Conservation (phyloP, 2,113 vertebrate genomes). For the Pseudopipra pipra region DNA sequence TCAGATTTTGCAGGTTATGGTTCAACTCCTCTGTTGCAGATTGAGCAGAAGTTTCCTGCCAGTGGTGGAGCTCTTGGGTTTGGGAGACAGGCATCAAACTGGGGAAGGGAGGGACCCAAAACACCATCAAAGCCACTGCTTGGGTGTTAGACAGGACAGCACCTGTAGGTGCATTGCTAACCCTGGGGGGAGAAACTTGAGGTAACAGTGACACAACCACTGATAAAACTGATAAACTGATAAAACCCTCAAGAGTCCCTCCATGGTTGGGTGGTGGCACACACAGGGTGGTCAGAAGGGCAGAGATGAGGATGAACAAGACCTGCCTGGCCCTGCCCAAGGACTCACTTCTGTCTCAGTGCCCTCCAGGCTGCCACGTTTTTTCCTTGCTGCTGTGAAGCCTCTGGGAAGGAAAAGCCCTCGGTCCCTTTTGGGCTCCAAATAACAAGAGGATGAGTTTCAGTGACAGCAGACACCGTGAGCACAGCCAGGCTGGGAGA, state of each 20-base stretch:
- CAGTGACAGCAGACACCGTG: background rate
- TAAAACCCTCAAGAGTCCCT: background rate
- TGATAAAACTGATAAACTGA: background rate
- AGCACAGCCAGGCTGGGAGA: background rate
- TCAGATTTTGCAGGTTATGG: background rate
- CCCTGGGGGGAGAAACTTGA: background rate
- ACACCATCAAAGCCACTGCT: too few relatives aligned
- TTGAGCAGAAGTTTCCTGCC: background rate
- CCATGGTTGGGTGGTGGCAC: background rate
- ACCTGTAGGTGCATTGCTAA: background rate
- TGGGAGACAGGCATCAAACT: too few relatives aligned
- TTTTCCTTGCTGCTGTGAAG: background rate
- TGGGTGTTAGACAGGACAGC: background rate
- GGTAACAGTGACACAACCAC: background rate
- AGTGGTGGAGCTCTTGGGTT: background rate
- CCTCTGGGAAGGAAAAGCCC: background rate
- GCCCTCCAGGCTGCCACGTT: too few relatives aligned
- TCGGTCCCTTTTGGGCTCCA: background rate
- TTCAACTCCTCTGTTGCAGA: background rate
- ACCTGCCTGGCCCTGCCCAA: background rate
- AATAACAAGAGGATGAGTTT: background rate
- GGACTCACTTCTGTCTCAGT: too few relatives aligned
- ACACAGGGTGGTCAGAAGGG: too few relatives aligned
- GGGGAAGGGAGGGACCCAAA: background rate
- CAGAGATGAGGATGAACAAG: background rate